Evolutionary conservation across 2,113 vertebrate species (phyloP).

Genomic region (Rhynchopsitta pachyrhyncha): DNA sequence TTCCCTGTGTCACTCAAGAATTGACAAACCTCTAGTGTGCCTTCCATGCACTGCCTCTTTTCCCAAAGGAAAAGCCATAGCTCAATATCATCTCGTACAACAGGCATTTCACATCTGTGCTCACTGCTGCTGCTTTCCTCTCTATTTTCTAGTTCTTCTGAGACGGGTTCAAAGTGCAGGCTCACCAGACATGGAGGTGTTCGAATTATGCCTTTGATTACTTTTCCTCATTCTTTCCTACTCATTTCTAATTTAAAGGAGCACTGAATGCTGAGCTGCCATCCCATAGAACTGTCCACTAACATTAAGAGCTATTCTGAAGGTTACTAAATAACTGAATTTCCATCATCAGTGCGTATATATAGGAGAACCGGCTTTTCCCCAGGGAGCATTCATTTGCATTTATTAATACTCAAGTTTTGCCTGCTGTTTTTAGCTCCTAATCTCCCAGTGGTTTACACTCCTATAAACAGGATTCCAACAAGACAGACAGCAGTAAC

Average conservation of each 20-base stretch:
- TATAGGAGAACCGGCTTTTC: slow-evolving; percentile 15
- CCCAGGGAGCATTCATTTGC: slow-evolving; percentile 38
- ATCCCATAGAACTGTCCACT: background rate
- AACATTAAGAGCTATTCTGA: slow-evolving; percentile 1
- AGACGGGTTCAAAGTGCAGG: background rate
- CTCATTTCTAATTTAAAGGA: background rate
- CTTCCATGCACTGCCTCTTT: background rate
- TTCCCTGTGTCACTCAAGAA: background rate
- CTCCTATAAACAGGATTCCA: background rate
- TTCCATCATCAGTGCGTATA: slow-evolving; percentile 12
- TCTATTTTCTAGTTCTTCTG: background rate
- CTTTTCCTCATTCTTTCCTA: background rate
- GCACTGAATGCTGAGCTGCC: background rate
- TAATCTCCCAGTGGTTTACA: background rate
- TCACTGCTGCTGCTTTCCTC: background rate
- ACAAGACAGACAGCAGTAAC: background rate
- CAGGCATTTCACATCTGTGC: background rate
- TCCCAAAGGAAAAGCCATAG: background rate
- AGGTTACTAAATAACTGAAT: slow-evolving; percentile 45
- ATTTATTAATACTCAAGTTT: slow-evolving; percentile 53
- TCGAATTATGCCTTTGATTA: background rate
- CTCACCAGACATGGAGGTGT: background rate
- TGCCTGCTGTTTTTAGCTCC: slow-evolving; percentile 36
- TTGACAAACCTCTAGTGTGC: background rate
- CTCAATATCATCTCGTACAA: background rate